A percentile compares a stretch with the other conserved stretches of the same genome.
phyloP scores from a whole-genome alignment of 92 coral and sea anemone species.

The Heteractis magnifica region DNA sequence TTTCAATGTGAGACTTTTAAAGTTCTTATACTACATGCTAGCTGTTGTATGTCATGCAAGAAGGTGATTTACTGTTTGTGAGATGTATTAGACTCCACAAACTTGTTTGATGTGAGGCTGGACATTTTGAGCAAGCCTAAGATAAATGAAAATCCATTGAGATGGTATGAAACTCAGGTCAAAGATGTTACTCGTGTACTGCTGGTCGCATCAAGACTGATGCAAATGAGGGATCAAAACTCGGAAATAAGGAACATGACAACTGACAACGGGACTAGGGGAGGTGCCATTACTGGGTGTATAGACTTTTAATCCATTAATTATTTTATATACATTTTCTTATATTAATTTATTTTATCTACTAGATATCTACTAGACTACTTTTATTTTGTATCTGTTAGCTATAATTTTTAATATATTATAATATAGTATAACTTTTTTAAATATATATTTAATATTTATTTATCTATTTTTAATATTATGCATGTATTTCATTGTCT shows the following conservation, averaged over 20 bases:
- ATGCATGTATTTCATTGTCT: too few relatives aligned
- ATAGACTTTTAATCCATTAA: too few relatives aligned
- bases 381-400: too few relatives aligned
- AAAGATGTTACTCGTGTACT: slow-evolving; percentile 56
- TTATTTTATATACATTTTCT: too few relatives aligned
- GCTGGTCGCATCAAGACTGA: slow-evolving; percentile 46
- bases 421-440: too few relatives aligned
- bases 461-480: too few relatives aligned
- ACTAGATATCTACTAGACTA: too few relatives aligned
- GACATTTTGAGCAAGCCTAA: slow-evolving; percentile 64
- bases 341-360: too few relatives aligned
- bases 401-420: too few relatives aligned
- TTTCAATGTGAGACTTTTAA: background rate
- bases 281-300: background rate
- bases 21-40: slow-evolving; percentile 69
- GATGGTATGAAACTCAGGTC: slow-evolving; percentile 75
- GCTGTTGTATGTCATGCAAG: slow-evolving; percentile 68
- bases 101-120: slow-evolving; percentile 57
- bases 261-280: background rate
- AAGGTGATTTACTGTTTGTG: slow-evolving; percentile 69
- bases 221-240: slow-evolving; percentile 41
- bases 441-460: too few relatives aligned
- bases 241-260: slow-evolving; percentile 17
- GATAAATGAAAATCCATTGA: slow-evolving; percentile 62
- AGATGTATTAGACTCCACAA: slow-evolving; percentile 52